These are phyloP conservation scores for Syngnathus rostellatus DNA, from an alignment of 2,797 vertebrate genomes.

Conservation along the genomic window DNA sequence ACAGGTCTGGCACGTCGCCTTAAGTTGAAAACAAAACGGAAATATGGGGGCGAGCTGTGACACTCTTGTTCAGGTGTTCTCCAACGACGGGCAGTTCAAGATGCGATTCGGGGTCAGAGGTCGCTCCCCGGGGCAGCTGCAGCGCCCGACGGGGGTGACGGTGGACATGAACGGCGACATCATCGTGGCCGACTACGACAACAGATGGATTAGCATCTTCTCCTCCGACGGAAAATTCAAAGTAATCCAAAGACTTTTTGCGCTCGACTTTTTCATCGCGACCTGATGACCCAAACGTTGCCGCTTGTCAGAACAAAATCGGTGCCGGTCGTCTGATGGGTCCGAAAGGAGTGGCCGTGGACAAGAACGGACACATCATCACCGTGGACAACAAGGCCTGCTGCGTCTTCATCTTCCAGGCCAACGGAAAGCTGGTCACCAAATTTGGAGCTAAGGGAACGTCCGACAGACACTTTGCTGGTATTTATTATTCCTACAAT, in stretches of 20 bases:
- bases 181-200: slow-evolving; percentile 92
- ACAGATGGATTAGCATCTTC: slow-evolving; percentile 97
- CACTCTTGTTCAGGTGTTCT: slow-evolving; percentile 73
- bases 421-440: slow-evolving; percentile 92
- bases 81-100: slow-evolving; percentile 92
- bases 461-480: slow-evolving; percentile 89
- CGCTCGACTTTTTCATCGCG: no score
- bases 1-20: slow-evolving; percentile 65
- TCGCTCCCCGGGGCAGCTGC: slow-evolving; percentile 90
- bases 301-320: slow-evolving; percentile 77
- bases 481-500: slow-evolving; percentile 51
- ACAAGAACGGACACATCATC: slow-evolving; percentile 92
- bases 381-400: slow-evolving; percentile 96
- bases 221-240: slow-evolving; percentile 95
- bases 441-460: slow-evolving; percentile 88
- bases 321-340: slow-evolving; percentile 90
- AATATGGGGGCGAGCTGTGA: no score
- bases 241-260: no score
- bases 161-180: slow-evolving; percentile 91
- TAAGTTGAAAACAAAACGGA: no score
- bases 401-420: slow-evolving; percentile 95
- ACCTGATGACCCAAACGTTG: not conserved
- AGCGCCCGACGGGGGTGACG: slow-evolving; percentile 89
- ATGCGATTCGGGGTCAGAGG: slow-evolving; percentile 90
- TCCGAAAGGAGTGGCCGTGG: slow-evolving; percentile 89